phyloP scores from a whole-genome alignment of 2,797 vertebrate genomes.

The Malacoraja senta region DNA sequence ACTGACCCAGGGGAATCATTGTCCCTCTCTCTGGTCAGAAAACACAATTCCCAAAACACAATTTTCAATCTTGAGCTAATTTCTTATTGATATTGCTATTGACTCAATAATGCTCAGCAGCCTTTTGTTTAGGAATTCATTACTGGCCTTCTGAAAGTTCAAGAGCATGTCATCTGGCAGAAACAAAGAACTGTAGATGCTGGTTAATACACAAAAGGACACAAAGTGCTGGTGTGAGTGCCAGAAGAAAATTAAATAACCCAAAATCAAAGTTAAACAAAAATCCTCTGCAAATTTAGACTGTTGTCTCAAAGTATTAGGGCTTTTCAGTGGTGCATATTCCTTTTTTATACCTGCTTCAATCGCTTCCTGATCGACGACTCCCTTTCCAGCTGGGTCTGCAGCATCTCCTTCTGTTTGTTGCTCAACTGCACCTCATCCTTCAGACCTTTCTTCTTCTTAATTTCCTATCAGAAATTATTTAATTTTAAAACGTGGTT shows the following conservation, averaged over 20 bases:
- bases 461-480: conserved; percentile 71
- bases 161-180: too few species aligned
- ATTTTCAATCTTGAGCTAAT: too few species aligned
- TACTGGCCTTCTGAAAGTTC: too few species aligned
- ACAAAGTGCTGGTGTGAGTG: too few species aligned
- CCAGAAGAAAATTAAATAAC: background rate
- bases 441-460: conserved; percentile 94
- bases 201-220: too few species aligned
- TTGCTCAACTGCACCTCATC: conserved; percentile 86
- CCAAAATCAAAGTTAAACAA: conserved; percentile 32
- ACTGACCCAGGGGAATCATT: too few species aligned
- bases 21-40: too few species aligned
- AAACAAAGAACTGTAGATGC: too few species aligned
- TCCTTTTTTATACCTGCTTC: conserved; percentile 58
- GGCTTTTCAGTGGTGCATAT: background rate
- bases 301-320: background rate
- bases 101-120: too few species aligned
- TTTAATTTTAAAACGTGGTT: background rate
- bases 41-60: too few species aligned
- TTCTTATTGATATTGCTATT: too few species aligned
- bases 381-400: conserved; percentile 82
- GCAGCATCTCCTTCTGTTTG: conserved; percentile 94
- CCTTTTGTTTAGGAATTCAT: too few species aligned
- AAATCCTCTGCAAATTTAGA: background rate
- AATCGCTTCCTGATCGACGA: conserved; percentile 71